Evolutionary conservation across 2,888 invertebrate species (phyloP).

Genomic region (Epirrhoe tristata): DNA sequence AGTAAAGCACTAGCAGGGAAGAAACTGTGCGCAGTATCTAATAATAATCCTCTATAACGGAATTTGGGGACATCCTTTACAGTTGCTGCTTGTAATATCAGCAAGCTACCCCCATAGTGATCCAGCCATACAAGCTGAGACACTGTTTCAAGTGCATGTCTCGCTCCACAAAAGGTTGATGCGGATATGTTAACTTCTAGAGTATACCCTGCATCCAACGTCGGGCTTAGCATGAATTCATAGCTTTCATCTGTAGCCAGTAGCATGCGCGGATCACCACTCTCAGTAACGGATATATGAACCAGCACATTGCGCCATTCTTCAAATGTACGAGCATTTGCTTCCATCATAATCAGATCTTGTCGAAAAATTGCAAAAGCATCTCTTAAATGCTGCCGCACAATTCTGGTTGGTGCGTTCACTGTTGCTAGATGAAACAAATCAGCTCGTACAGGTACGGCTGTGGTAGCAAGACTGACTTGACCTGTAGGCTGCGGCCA

Average conservation of each 20-base stretch:
- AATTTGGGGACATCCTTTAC: constrained; percentile 91
- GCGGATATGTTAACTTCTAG: constrained; percentile 86
- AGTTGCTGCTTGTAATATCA: constrained; percentile 86
- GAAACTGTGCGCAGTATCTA: constrained; percentile 96
- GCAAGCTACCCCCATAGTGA: constrained; percentile 83
- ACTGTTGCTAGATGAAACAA: constrained; percentile 77
- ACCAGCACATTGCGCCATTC: constrained; percentile 73
- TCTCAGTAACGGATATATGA: constrained; percentile 75
- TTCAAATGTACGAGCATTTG: constrained; percentile 58
- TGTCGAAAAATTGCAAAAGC: constrained; percentile 78
- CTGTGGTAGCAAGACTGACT: constrained; percentile 87
- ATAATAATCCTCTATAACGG: constrained; percentile 92
- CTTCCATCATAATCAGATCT: constrained; percentile 74
- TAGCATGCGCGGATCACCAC: constrained; percentile 82
- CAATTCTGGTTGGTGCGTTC: constrained; percentile 61
- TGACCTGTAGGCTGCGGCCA: constrained; percentile 93
- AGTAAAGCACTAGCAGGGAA: constrained; percentile 89
- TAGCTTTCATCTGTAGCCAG: constrained; percentile 91
- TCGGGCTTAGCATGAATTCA: constrained; percentile 83
- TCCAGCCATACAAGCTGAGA: constrained; percentile 92
- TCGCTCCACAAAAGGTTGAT: constrained; percentile 89
- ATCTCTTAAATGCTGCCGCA: constrained; percentile 65
- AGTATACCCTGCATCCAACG: constrained; percentile 66
- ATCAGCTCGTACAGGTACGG: constrained; percentile 85
- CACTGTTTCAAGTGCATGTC: constrained; percentile 90